Conservation (phyloP, 2,888 invertebrate genomes). For the Asteroscopus sphinx region DNA sequence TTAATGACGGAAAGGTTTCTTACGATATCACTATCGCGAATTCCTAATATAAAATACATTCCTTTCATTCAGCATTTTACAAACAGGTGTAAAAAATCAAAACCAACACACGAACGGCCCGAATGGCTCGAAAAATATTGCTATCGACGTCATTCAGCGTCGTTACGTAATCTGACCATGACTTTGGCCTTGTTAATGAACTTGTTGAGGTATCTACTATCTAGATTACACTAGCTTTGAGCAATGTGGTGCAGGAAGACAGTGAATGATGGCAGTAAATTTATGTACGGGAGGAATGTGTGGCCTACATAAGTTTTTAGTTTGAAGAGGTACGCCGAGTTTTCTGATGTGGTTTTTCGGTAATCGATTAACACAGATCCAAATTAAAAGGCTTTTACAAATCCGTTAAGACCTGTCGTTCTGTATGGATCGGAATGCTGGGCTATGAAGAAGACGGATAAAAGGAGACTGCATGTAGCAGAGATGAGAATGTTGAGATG, state of each 20-base stretch:
- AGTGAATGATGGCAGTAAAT: slow-evolving; percentile 16
- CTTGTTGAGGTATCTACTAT: slow-evolving; percentile 17
- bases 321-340: slow-evolving; percentile 1
- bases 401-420: no score
- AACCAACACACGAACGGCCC: slow-evolving; percentile 7
- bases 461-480: no score
- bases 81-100: neutral
- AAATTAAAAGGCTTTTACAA: no score
- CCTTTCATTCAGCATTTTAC: neutral
- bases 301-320: slow-evolving; percentile 4
- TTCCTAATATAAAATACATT: no score
- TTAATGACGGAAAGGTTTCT: no score
- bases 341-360: neutral
- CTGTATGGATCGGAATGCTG: no score
- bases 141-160: slow-evolving; percentile 14
- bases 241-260: slow-evolving; percentile 6
- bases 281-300: slow-evolving; percentile 8
- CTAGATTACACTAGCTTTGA: slow-evolving; percentile 8
- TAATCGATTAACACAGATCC: no score
- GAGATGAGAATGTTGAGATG: no score
- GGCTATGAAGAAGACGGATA: no score
- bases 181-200: slow-evolving; percentile 57
- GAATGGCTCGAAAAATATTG: slow-evolving; percentile 23
- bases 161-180: slow-evolving; percentile 49
- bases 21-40: no score